Conservation (phyloP, 2,113 vertebrate species). For the Orientallactaga bullata region DNA sequence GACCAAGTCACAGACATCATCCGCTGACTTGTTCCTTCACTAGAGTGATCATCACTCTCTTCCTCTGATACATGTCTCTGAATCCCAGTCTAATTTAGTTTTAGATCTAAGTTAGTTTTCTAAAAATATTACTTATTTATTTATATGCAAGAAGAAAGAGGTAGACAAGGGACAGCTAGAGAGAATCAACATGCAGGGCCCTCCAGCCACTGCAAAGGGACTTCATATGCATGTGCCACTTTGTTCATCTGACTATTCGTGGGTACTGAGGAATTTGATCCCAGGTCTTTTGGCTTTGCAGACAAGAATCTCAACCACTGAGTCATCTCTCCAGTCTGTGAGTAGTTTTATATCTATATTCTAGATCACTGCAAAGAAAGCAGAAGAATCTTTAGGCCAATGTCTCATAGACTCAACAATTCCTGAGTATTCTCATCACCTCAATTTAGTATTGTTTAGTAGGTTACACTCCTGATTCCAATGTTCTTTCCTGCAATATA, state of each 20-base stretch:
- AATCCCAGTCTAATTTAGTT: not conserved
- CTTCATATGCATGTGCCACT: no score
- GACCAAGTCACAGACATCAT: not conserved
- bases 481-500: not conserved
- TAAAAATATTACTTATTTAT: no score
- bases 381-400: not conserved
- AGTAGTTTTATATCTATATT: not conserved
- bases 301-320: no score
- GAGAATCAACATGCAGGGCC: no score
- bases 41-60: not conserved
- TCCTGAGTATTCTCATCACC: not conserved
- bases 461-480: not conserved
- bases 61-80: not conserved
- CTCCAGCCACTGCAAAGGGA: no score
- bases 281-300: no score
- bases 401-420: not conserved
- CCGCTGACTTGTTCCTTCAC: not conserved
- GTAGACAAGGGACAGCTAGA: no score
- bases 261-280: no score
- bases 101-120: not conserved
- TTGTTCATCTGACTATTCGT: no score
- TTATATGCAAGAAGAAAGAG: no score
- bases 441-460: not conserved
- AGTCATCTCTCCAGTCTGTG: no score
- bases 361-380: not conserved